phyloP scores from a whole-genome alignment of 2,888 invertebrate genomes.

The Dasysyrphus albostriatus region DNA sequence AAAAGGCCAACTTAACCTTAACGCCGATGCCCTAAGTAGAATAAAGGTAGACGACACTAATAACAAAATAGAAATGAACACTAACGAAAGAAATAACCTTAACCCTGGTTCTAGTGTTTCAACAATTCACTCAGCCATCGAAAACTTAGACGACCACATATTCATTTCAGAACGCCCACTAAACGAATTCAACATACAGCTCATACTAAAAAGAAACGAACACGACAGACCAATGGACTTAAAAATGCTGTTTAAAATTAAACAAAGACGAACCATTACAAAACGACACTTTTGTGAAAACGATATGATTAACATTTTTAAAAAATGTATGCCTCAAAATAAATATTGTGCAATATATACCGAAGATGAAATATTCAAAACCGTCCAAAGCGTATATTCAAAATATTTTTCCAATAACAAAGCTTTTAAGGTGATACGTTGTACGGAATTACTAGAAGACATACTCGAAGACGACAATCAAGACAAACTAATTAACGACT shows the following conservation, averaged over 20 bases:
- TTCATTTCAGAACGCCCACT: background rate
- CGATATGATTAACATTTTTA: conserved; percentile 25
- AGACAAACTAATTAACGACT: conserved; percentile 47
- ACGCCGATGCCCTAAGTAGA: conserved; percentile 68
- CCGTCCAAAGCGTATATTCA: conserved; percentile 66
- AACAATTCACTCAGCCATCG: conserved; percentile 65
- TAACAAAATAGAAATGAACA: background rate
- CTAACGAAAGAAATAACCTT: background rate
- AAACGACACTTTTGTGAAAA: conserved; percentile 33
- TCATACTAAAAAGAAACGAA: too few species aligned
- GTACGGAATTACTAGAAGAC: conserved; percentile 11
- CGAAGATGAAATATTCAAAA: conserved; percentile 71
- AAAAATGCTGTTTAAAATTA: conserved; percentile 56
- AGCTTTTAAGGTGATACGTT: conserved; percentile 24
- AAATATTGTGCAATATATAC: conserved; percentile 72
- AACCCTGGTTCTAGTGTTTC: background rate
- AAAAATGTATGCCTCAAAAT: conserved; percentile 57
- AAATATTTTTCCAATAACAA: conserved; percentile 50
- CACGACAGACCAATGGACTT: background rate
- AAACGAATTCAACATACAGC: too few species aligned
- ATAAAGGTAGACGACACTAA: conserved; percentile 13
- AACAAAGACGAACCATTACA: conserved; percentile 23
- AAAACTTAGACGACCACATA: conserved; percentile 64
- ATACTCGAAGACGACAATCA: conserved; percentile 47
- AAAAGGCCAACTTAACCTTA: conserved; percentile 51